phyloP scores from a whole-genome alignment of 2,113 vertebrate species.

The Rhodinocichla rosea region DNA sequence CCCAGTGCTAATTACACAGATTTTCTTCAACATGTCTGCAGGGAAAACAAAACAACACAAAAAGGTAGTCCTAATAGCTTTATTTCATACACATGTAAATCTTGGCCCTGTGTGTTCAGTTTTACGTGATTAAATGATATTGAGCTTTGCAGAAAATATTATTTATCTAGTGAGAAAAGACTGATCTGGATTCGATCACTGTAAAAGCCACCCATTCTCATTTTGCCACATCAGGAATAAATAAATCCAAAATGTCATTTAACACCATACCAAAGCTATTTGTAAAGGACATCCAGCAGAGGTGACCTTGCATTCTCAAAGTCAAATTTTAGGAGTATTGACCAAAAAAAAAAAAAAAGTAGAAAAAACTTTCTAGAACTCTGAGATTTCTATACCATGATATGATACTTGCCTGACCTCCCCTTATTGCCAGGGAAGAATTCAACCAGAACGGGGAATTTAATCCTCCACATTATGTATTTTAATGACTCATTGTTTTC shows the following conservation, averaged over 20 bases:
- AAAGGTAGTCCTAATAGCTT: background rate
- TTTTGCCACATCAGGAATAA: background rate
- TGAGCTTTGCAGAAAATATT: background rate
- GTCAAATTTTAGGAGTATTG: background rate
- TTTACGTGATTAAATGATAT: background rate
- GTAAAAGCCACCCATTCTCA: background rate
- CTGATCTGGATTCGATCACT: background rate
- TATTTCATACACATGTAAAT: background rate
- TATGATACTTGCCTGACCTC: background rate
- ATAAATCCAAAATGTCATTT: background rate
- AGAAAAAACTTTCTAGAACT: background rate
- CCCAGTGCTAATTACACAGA: background rate
- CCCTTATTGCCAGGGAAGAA: background rate
- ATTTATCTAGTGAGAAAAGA: background rate
- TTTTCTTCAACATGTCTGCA: background rate
- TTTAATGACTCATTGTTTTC: slow-evolving; percentile 35
- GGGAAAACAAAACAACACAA: background rate
- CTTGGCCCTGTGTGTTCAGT: background rate
- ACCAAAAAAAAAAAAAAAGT: background rate
- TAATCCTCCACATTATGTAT: background rate
- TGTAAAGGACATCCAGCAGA: background rate
- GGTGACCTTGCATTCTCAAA: background rate
- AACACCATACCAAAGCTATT: background rate
- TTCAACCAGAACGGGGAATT: background rate
- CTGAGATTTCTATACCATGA: background rate